Evolutionary conservation across 1,140 invertebrate species (phyloP), one percentile per base, ranked within the genome.

Genomic region (Drosophila nigrodunni): DNA sequence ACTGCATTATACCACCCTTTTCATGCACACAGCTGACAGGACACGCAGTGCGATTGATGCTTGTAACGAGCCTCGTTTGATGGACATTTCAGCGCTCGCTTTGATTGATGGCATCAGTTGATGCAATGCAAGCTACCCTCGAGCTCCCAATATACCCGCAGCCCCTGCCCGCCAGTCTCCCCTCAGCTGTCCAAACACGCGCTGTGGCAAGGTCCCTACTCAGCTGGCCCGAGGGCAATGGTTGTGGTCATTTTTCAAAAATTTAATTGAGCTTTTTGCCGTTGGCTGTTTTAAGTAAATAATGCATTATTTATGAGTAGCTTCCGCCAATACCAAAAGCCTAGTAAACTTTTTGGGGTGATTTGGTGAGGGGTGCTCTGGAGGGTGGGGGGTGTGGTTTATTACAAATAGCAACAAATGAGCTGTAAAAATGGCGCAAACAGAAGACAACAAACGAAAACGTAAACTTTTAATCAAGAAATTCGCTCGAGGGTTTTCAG

Each of bases 221-320:
- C 37, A 15, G 10, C 21, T 18, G 6, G 15, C 44, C 21, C 7
- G 18, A 3, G 46, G 47, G 43, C 55, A 65, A 46, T 59, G 74
- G 58, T 65, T 50, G 55, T 75, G 74, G 82, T 79, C 68, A 78
- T 86, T 81, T 81, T 86, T 86, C 81, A 81, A 71, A 78, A 78
- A 85, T 80, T 85, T 85, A 85, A 85, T 85, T 85, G 82, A 81
- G 74, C 82, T 86, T 85, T 81, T 77, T 44, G 43, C 82, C 74
- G 57, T 35, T 65, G 78, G 82, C 78, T 67, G 78, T 86, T 85
- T 81, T 77, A 81, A 86, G 82, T 86, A 86, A 85, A 85, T 85
- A 81, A 85, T 85, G 74, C 85, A 86, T 85, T 85, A 86, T 85
- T 85, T 85, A 85, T 85, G 82, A 67, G 67, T 44, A 37, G 44